Evolutionary conservation across 2,113 vertebrate genomes (phyloP), one percentile per base, ranked within the genome.

Genomic region (Pandion haliaetus): DNA sequence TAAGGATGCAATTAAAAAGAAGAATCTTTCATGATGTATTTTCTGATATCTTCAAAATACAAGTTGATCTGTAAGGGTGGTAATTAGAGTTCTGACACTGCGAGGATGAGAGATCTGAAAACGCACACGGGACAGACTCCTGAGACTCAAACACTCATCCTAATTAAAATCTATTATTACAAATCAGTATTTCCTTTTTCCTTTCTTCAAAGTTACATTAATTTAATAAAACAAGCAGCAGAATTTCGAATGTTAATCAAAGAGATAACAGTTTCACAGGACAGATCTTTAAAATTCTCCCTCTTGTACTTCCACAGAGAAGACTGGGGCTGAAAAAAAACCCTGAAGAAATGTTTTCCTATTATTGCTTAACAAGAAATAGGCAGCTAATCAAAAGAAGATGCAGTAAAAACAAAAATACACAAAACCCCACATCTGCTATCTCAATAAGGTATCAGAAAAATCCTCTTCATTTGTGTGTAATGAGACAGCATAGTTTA

Each of bases 81-180:
- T 86, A 89, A 97, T 97, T 90, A 94, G 86, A 72, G 81, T 77
- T 95, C 84, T 94, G 90, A 86, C 47, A 67, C 47, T 86, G 70
- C 44, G 42, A 94, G 20, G 19, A 85, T 87, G 54, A 95, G 77
- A 95, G 86, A 94, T 91, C 86, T 97, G 81, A 91, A 92, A 93
- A 82, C 0, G 3, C 4, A 2, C 84, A 90, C 3, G 67, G 91
- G 97, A 95, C 42, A 34, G 58, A 95, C 45, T 95, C 89, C 78
- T 3, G 3, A 85, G 73, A 80, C 58, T 90, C 81, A 87, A 94
- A 94, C 91, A 59, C 21, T 86, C 80, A 28, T 86, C 38, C 86
- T 95, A 93, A 96, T 97, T 96, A 96, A 97, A 94, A 96, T 91
- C 84, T 86, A 87, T 95, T 95, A 97, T 80, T 92, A 91, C 79